Conservation (phyloP, 2,797 vertebrate species). For the Muraenolepis orangiensis region DNA sequence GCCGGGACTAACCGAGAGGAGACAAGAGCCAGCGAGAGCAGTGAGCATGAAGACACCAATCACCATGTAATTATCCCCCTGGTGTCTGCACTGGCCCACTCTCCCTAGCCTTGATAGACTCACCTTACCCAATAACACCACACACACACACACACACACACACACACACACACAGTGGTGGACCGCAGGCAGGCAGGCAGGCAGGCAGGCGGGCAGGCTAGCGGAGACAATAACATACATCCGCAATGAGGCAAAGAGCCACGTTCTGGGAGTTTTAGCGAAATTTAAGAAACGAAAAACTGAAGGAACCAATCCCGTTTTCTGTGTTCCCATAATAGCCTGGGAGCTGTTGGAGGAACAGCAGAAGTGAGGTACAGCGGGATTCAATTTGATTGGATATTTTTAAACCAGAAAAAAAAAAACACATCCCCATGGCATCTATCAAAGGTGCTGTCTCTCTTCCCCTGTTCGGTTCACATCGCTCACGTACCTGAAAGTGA, state of each 20-base stretch:
- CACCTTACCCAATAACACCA: constrained; percentile 73
- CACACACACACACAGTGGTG: constrained; percentile 19
- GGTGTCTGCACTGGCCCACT: constrained; percentile 68
- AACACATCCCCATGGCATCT: constrained; percentile 81
- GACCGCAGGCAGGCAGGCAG: constrained; percentile 56
- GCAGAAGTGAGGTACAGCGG: constrained; percentile 54
- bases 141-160: neutral
- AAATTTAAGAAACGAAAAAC: constrained; percentile 68
- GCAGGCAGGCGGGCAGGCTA: constrained; percentile 39
- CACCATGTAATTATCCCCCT: constrained; percentile 74
- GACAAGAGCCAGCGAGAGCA: constrained; percentile 66
- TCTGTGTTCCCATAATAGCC: constrained; percentile 65
- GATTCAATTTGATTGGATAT: constrained; percentile 75
- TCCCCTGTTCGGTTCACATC: constrained; percentile 59
- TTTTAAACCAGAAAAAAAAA: constrained; percentile 69
- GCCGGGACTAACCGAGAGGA: constrained; percentile 57
- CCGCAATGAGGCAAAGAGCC: constrained; percentile 70
- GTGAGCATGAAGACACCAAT: constrained; percentile 71
- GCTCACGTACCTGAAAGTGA: constrained; percentile 84
- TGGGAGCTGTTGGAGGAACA: constrained; percentile 67
- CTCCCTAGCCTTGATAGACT: constrained; percentile 70
- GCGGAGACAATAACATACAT: constrained; percentile 65
- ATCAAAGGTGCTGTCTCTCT: constrained; percentile 64
- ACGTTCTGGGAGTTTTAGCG: constrained; percentile 64
- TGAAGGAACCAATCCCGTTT: constrained; percentile 64